These are phyloP conservation scores for Tortrix viridana DNA, from an alignment of 2,888 invertebrate genomes.

Conservation along the genomic window DNA sequence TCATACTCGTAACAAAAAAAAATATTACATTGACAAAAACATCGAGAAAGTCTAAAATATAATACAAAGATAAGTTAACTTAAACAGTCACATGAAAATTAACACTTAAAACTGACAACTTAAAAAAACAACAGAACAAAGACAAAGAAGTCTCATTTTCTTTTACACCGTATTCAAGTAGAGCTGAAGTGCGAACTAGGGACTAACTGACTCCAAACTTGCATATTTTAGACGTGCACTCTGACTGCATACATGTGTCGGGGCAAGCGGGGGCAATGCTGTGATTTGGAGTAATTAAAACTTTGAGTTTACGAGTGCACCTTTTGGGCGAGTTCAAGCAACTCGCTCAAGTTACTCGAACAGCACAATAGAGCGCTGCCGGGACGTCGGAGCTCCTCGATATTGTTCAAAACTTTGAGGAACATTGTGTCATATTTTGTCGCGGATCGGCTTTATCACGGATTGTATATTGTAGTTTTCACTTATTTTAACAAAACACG, in stretches of 20 bases:
- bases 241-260: constrained; percentile 24
- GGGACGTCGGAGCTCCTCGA: constrained; percentile 55
- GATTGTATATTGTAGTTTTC: constrained; percentile 3
- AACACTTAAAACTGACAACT: neutral
- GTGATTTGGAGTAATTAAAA: constrained; percentile 78
- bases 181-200: constrained; percentile 24
- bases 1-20: too few relatives aligned
- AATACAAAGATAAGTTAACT: neutral
- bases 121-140: neutral
- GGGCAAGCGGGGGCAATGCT: constrained; percentile 53
- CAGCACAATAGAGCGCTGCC: constrained; percentile 60
- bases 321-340: constrained; percentile 69
- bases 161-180: constrained; percentile 10
- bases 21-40: neutral
- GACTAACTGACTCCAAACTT: constrained; percentile 40
- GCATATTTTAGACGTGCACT: constrained; percentile 43
- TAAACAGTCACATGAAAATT: neutral
- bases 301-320: constrained; percentile 75
- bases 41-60: too few relatives aligned
- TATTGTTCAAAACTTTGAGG: constrained; percentile 62
- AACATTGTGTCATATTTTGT: constrained; percentile 56
- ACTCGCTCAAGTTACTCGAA: constrained; percentile 54
- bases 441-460: constrained; percentile 4
- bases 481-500: too few relatives aligned
- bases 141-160: constrained; percentile 15